Percentiles rank a stretch among this genome's conserved stretches.
Evolutionary conservation across 2,888 invertebrate species (phyloP).

Genomic region (Folsomia candida): DNA sequence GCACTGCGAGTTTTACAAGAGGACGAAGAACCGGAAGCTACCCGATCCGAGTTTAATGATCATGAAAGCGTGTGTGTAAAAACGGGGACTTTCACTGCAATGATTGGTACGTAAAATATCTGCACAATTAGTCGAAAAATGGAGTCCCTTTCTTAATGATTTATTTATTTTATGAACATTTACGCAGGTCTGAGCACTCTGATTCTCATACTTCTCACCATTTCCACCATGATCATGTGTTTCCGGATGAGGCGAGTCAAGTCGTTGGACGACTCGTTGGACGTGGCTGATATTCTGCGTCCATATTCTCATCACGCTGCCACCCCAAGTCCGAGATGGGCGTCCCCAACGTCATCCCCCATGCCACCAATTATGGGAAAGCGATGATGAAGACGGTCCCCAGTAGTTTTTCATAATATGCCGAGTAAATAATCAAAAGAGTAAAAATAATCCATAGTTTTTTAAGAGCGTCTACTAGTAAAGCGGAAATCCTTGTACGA

Average conservation of each 20-base stretch:
- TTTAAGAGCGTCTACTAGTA: no score
- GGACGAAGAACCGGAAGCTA: constrained; percentile 60
- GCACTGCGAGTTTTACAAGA: constrained; percentile 83
- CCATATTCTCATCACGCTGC: constrained; percentile 46
- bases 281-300: constrained; percentile 48
- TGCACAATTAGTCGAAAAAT: not conserved
- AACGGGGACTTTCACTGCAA: constrained; percentile 65
- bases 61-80: constrained; percentile 65
- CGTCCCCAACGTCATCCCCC: not conserved
- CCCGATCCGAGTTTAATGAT: constrained; percentile 36
- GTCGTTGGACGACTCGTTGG: constrained; percentile 53
- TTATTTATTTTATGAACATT: not conserved
- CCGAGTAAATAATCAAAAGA: no score
- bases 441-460: no score
- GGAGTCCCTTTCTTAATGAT: not conserved
- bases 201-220: constrained; percentile 69
- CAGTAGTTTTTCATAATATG: no score
- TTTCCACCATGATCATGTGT: constrained; percentile 72
- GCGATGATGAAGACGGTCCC: no score
- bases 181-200: constrained; percentile 62
- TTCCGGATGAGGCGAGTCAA: constrained; percentile 65
- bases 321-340: not conserved
- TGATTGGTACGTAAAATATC: constrained; percentile 57
- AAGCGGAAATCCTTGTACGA: no score
- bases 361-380: no score